Percentiles rank a stretch among this genome's conserved stretches.
These are phyloP conservation scores for Myanophis thanlyinensis DNA, from an alignment of 2,113 vertebrate species.

Conservation along the genomic window DNA sequence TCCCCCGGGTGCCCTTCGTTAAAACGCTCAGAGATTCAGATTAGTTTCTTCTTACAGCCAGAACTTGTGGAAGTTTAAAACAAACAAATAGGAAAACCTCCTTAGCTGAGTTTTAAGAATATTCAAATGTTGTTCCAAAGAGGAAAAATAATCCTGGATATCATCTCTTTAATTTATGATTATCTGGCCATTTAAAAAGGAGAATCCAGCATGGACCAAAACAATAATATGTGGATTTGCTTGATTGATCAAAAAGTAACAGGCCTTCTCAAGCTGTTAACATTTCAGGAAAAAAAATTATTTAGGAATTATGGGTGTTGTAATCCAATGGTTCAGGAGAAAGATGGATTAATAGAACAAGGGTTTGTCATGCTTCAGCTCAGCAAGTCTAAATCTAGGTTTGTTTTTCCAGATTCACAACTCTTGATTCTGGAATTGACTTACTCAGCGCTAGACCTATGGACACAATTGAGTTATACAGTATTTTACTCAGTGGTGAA, in stretches of 20 bases:
- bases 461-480: not conserved
- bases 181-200: not conserved
- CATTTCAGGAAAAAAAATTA: not conserved
- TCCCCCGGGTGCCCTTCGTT: conserved; percentile 37
- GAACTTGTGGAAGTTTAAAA: not conserved
- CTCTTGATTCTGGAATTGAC: not conserved
- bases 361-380: not conserved
- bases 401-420: not conserved
- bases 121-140: conserved; percentile 5
- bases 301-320: not conserved
- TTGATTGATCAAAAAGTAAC: not conserved
- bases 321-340: not conserved
- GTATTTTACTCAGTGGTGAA: no score
- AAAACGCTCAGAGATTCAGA: conserved; percentile 18
- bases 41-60: conserved; percentile 32
- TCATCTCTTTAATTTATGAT: not conserved
- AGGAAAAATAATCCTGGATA: not conserved
- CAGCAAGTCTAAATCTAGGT: not conserved
- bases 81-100: not conserved
- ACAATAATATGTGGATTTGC: not conserved
- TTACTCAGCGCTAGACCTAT: not conserved
- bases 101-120: conserved; percentile 38
- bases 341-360: not conserved
- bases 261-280: not conserved
- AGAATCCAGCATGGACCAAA: not conserved